Conservation (phyloP, 1,140 invertebrate genomes). For the Drosophila arizonae region DNA sequence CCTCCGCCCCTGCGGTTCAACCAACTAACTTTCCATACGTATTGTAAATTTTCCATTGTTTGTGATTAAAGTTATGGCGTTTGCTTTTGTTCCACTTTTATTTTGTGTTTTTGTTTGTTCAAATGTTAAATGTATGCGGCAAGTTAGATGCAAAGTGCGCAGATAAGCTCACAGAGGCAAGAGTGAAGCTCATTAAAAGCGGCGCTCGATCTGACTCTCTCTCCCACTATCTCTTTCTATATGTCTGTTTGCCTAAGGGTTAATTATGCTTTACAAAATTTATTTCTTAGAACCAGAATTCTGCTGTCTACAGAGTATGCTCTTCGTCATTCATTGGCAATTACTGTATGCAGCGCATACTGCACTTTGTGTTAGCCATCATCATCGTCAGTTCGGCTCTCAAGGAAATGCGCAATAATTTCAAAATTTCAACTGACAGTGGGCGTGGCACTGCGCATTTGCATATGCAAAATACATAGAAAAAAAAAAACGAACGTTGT, state of each 20-base stretch:
- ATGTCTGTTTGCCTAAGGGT: not conserved
- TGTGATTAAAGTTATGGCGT: constrained; percentile 63
- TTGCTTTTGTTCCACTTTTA: constrained; percentile 35
- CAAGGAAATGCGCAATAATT: constrained; percentile 57
- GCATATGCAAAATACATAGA: constrained; percentile 47
- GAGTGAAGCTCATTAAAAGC: constrained; percentile 33
- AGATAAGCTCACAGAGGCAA: constrained; percentile 35
- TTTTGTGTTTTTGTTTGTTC: constrained; percentile 14
- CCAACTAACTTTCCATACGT: constrained; percentile 57
- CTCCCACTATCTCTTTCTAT: not conserved
- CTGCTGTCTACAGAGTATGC: not conserved
- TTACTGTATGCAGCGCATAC: constrained; percentile 13
- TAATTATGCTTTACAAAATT: not conserved
- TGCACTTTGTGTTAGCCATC: constrained; percentile 40
- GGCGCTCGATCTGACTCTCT: not conserved
- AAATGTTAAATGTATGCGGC: constrained; percentile 23
- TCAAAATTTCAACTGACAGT: constrained; percentile 57
- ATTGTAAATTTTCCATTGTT: constrained; percentile 76
- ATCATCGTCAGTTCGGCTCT: constrained; percentile 2
- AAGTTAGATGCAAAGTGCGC: constrained; percentile 45
- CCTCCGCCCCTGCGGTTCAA: constrained; percentile 17
- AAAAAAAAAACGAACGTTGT: constrained; percentile 43
- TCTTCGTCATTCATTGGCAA: not conserved
- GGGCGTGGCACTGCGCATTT: constrained; percentile 61
- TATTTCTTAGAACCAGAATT: not conserved